A percentile compares a stretch with the other conserved stretches of the same genome.
phyloP scores from a whole-genome alignment of 1,140 invertebrate species.

The Caenorhabditis remanei region DNA sequence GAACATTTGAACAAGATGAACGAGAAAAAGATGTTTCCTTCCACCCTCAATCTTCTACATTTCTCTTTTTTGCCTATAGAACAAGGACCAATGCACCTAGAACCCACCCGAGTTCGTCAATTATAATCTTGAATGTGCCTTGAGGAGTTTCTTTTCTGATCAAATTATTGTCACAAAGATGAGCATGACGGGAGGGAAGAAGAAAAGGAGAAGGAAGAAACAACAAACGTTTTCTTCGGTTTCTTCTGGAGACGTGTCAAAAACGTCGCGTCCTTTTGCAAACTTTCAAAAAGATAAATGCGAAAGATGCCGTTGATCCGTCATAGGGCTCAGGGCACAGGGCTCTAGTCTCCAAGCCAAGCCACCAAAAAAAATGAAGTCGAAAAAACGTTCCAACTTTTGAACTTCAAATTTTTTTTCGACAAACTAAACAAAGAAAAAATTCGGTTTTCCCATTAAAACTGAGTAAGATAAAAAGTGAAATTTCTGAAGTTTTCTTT shows the following conservation, averaged over 20 bases:
- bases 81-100: slow-evolving; percentile 33
- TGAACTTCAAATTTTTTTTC: neutral
- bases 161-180: slow-evolving; percentile 37
- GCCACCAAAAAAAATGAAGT: too few relatives aligned
- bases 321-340: neutral
- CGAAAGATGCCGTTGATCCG: slow-evolving; percentile 13
- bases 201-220: neutral
- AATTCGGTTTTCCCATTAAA: too few relatives aligned
- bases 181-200: slow-evolving; percentile 7
- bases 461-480: neutral
- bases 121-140: neutral
- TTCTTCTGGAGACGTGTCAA: slow-evolving; percentile 22
- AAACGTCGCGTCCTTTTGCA: slow-evolving; percentile 50
- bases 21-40: slow-evolving; percentile 48
- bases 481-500: neutral
- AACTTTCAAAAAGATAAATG: slow-evolving; percentile 49
- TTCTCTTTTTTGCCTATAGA: neutral
- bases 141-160: neutral
- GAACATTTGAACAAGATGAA: slow-evolving; percentile 51
- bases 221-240: neutral
- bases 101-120: slow-evolving; percentile 1
- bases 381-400: neutral
- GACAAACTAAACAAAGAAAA: neutral
- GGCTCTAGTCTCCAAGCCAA: neutral
- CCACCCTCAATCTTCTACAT: slow-evolving; percentile 39